Percentiles rank a stretch among this genome's conserved stretches.
phyloP scores from a whole-genome alignment of 2,888 invertebrate genomes.

The Ferdinandea cuprea region DNA sequence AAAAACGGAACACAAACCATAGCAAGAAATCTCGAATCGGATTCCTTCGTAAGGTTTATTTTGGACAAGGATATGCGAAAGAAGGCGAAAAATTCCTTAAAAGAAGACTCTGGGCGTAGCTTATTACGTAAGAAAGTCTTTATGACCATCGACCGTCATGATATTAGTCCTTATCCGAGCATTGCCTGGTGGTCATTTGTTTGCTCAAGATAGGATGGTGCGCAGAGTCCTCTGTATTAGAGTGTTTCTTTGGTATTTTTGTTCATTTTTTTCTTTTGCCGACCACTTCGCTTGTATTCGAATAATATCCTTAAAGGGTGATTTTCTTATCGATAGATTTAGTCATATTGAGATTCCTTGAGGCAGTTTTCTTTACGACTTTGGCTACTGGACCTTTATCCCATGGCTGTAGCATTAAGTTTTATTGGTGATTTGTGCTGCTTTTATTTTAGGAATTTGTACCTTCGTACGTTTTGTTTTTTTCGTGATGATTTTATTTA shows the following conservation, averaged over 20 bases:
- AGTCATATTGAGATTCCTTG: slow-evolving; percentile 47
- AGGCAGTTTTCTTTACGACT: slow-evolving; percentile 27
- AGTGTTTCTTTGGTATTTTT: slow-evolving; percentile 25
- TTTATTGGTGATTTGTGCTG: slow-evolving; percentile 66
- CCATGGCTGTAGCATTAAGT: slow-evolving; percentile 54
- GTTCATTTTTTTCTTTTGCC: slow-evolving; percentile 21
- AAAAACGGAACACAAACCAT: neutral
- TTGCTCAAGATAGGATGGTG: slow-evolving; percentile 56
- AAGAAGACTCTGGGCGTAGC: slow-evolving; percentile 62
- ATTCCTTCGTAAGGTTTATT: slow-evolving; percentile 44
- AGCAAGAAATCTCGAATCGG: slow-evolving; percentile 5
- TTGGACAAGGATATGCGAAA: slow-evolving; percentile 18
- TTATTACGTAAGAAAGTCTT: slow-evolving; percentile 67
- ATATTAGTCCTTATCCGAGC: slow-evolving; percentile 69
- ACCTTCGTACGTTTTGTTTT: slow-evolving; percentile 3
- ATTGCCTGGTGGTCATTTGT: slow-evolving; percentile 68
- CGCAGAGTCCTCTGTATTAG: slow-evolving; percentile 12
- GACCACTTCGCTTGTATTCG: slow-evolving; percentile 13
- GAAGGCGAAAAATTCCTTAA: slow-evolving; percentile 21
- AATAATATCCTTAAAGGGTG: slow-evolving; percentile 64
- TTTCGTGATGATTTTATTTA: slow-evolving; percentile 56
- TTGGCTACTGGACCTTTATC: neutral
- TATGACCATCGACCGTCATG: slow-evolving; percentile 52
- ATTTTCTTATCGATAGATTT: slow-evolving; percentile 69
- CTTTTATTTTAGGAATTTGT: slow-evolving; percentile 12